Conservation (phyloP, 2,113 vertebrate genomes). For the Diadophis punctatus region DNA sequence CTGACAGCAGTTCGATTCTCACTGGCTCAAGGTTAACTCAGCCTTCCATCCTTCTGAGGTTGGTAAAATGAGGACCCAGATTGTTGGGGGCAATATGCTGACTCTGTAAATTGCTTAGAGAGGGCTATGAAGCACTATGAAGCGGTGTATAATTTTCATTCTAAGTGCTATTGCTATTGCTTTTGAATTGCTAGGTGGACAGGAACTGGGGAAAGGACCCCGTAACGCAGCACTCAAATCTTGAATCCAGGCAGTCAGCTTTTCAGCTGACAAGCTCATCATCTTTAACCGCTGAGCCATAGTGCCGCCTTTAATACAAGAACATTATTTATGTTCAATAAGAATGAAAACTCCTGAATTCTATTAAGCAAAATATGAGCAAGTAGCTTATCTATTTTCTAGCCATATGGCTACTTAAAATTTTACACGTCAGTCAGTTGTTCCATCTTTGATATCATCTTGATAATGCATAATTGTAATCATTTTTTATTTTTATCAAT, state of each 20-base stretch:
- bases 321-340: constrained; percentile 2
- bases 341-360: constrained; percentile 30
- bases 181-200: not conserved
- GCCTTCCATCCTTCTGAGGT: not conserved
- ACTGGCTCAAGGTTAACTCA: not conserved
- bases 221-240: not conserved
- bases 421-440: not conserved
- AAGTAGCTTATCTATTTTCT: constrained; percentile 27
- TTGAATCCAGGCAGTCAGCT: not conserved
- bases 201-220: not conserved
- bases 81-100: not conserved
- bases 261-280: not conserved
- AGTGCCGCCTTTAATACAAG: not conserved
- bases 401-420: constrained; percentile 23
- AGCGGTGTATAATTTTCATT: not conserved
- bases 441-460: not conserved
- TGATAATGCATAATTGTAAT: not conserved
- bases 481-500: not conserved
- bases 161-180: not conserved
- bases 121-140: not conserved
- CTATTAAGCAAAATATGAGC: constrained; percentile 6
- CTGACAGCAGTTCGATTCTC: not conserved
- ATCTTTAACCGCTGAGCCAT: not conserved
- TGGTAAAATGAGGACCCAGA: not conserved
- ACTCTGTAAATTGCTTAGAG: not conserved